A percentile compares a stretch with the other conserved stretches of the same genome.
Conservation (phyloP, 1,140 invertebrate genomes). For the Drosophila ironensis region DNA sequence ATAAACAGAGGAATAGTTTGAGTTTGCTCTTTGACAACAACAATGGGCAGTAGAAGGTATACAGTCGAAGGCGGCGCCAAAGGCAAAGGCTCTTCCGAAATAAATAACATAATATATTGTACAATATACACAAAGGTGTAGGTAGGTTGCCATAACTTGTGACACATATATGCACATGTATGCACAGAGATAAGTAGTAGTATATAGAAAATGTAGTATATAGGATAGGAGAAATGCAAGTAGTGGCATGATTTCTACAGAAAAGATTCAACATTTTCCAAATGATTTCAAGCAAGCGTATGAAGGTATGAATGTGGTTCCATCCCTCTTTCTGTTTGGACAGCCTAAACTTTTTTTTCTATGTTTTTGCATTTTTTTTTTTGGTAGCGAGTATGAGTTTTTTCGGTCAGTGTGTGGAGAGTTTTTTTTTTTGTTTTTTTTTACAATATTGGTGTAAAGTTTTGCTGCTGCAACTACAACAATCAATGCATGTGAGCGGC, state of each 20-base stretch:
- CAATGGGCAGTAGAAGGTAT: background rate
- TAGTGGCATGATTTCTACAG: background rate
- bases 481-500: constrained; percentile 39
- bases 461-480: constrained; percentile 50
- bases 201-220: no score
- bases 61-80: background rate
- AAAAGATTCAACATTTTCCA: no score
- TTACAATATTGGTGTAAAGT: constrained; percentile 11
- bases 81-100: no score
- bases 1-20: background rate
- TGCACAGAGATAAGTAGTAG: no score
- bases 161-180: no score
- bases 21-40: background rate
- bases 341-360: background rate
- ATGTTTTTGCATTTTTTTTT: constrained; percentile 1
- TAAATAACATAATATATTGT: no score
- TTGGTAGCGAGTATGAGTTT: constrained; percentile 9
- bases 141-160: background rate
- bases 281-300: constrained; percentile 17
- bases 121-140: no score
- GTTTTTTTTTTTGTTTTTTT: constrained; percentile 16
- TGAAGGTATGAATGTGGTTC: constrained; percentile 14
- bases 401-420: constrained; percentile 5
- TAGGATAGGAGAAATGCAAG: background rate
- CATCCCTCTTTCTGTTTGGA: constrained; percentile 3